Base-by-base conservation (phyloP, 37 sponge, comb jelly and placozoan species). In the Ianthella basta region DNA sequence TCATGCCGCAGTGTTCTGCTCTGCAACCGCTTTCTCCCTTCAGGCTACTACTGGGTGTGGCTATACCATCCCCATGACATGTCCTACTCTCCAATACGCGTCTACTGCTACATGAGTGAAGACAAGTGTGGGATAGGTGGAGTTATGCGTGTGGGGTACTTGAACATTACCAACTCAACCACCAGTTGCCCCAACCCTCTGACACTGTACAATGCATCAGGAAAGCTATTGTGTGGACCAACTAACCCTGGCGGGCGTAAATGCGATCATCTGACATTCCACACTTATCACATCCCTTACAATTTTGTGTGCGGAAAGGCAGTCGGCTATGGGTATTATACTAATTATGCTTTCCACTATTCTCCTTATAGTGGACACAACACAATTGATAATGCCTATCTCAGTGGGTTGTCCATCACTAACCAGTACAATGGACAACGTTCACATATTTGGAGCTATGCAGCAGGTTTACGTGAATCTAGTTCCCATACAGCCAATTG, bases 361-460 rank as follows among this genome's bases (percentile, higher is more conserved):
- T 37, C 32, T 40, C 32, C 73, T 37, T n/a, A n/a, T n/a, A n/a
- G n/a, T n/a, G n/a, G n/a, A n/a, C n/a, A 72, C n/a, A 37, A 40
- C 36, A 15, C 73, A 12, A 37, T 72, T 29, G 36, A 29, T 72
- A 20, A 72, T 30, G 12, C 23, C 73, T 72, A 72, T 40, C 37
- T 37, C 40, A 72, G 39, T 72, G 73, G 73, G 16, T 40, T 72
- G 40, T 72, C 73, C 39, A 72, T 72, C 40, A 72, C 73, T 37
- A n/a, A n/a, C n/a, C n/a, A n/a, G n/a, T n/a, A n/a, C n/a, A 33
- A 33, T 72, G 39, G 13, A 20, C 23, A 37, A 13, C 8, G 27
- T 16, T 37, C 32, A 23, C 80, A 79, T 79, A 30, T 79, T 6
- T 79, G 80, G 80, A 37, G 56, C 10, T 79, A 79, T 56, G 57